Evolutionary conservation across 2,888 invertebrate species (phyloP).

Genomic region (Hoplodrina blanda): DNA sequence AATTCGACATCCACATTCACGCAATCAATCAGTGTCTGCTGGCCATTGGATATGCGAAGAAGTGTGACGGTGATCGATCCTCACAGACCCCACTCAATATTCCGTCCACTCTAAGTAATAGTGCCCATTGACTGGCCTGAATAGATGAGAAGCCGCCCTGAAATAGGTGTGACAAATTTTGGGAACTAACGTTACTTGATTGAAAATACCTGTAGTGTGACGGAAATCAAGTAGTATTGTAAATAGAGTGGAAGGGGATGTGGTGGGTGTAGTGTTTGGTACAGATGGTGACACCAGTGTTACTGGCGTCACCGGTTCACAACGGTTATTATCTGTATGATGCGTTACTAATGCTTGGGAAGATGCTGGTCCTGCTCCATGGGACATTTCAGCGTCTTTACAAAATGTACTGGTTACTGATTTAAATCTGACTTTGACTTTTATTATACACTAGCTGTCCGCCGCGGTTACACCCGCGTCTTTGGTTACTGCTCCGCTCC

Average conservation of each 20-base stretch:
- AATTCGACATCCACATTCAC: slow-evolving; percentile 24
- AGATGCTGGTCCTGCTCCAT: too few relatives aligned
- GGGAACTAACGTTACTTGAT: slow-evolving; percentile 30
- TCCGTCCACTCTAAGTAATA: slow-evolving; percentile 53
- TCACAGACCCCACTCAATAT: slow-evolving; percentile 54
- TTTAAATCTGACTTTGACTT: too few relatives aligned
- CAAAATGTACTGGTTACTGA: too few relatives aligned
- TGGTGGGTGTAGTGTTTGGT: background rate
- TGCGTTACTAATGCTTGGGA: too few relatives aligned
- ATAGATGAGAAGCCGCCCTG: slow-evolving; percentile 43
- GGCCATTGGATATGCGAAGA: slow-evolving; percentile 58
- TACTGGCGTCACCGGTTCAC: too few relatives aligned
- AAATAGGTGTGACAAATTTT: slow-evolving; percentile 58
- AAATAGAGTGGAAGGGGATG: background rate
- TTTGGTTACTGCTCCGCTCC: too few relatives aligned
- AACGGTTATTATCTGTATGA: too few relatives aligned
- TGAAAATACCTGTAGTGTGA: slow-evolving; percentile 22
- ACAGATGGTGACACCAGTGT: too few relatives aligned
- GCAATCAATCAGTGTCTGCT: slow-evolving; percentile 55
- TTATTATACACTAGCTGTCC: too few relatives aligned
- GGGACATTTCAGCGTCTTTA: too few relatives aligned
- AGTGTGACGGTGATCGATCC: slow-evolving; percentile 58
- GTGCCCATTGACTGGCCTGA: slow-evolving; percentile 45
- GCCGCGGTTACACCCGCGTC: too few relatives aligned
- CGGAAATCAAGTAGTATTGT: background rate